These are phyloP conservation scores for Hippocampus guttulatus DNA, from an alignment of 2,113 vertebrate genomes.

Conservation along the genomic window DNA sequence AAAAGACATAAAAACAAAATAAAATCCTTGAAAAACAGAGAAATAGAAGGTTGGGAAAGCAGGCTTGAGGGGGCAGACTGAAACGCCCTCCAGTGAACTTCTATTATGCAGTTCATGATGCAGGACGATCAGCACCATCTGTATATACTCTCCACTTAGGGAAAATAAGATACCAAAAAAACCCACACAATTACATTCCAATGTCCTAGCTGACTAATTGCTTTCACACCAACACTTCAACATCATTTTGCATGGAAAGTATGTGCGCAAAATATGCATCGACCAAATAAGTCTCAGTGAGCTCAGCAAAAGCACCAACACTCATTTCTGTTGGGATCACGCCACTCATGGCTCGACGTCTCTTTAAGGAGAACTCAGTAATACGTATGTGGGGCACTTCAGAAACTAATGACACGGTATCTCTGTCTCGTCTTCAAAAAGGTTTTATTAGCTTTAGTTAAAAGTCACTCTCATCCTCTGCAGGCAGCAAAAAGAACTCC, in stretches of 20 bases:
- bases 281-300: background rate
- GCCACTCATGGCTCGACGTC: slow-evolving; percentile 1
- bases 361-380: slow-evolving; percentile 2
- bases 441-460: background rate
- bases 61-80: slow-evolving; percentile 2
- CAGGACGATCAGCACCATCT: background rate
- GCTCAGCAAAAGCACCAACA: background rate
- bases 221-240: slow-evolving; percentile 12
- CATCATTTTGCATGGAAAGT: slow-evolving; percentile 16
- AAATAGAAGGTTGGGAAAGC: slow-evolving; percentile 8
- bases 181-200: background rate
- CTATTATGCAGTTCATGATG: background rate
- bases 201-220: slow-evolving; percentile 11
- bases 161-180: background rate
- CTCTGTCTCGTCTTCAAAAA: slow-evolving; percentile 5
- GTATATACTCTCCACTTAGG: background rate
- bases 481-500: background rate
- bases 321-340: background rate
- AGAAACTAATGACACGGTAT: background rate
- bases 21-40: background rate
- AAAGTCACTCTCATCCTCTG: background rate
- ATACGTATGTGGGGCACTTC: slow-evolving; percentile 2
- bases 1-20: slow-evolving; percentile 13
- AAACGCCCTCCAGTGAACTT: slow-evolving; percentile 20
- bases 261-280: slow-evolving; percentile 7